Evolutionary conservation across 2,113 vertebrate genomes (phyloP), one percentile per base, ranked within the genome.

Genomic region (Amphiprion percula): DNA sequence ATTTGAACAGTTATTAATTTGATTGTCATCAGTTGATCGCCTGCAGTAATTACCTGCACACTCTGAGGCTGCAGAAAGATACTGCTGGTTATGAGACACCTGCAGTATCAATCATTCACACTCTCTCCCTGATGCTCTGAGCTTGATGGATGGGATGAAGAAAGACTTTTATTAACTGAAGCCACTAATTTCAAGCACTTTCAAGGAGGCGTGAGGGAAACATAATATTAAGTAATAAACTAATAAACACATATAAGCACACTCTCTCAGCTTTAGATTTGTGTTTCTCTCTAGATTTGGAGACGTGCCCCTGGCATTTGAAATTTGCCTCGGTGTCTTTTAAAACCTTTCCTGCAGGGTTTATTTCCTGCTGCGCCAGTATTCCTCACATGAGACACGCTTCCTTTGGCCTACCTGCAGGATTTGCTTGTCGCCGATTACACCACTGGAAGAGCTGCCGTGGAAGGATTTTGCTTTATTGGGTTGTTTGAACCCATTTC

Each of bases 1-100:
- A 83, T 86, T 78, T 79, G 66, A 91, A 58, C 70, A 63, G 74
- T 75, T 81, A 76, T 82, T 90, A 77, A 87, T 84, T 83, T 77
- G 67, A 84, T 70, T 63, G 49, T 59, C 50, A 33, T 66, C 84
- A 84, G 62, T 59, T 80, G 78, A 82, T 85, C 26, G 28, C 65
- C 46, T 24, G 28, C 74, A 62, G 74, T 86, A 85, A 92, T 86
- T 82, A 79, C 55, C 68, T 78, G 55, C 71, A 52, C 68, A 64
- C 58, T 47, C 47, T 39, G 74, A 83, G 24, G 74, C 73, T 62
- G 24, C 4, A 14, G 70, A 71, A 71, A 79, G 52, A 74, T 49
- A 54, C 39, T 30, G 54, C 49, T 77, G 67, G 65, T 69, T 78
- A 73, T 72, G 79, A 89, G 60, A 84, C 52, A 76, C 77, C 72